A percentile compares a stretch with the other conserved stretches of the same genome.
Conservation (phyloP, 2,113 vertebrate species). For the Aspidoscelis tigris region DNA sequence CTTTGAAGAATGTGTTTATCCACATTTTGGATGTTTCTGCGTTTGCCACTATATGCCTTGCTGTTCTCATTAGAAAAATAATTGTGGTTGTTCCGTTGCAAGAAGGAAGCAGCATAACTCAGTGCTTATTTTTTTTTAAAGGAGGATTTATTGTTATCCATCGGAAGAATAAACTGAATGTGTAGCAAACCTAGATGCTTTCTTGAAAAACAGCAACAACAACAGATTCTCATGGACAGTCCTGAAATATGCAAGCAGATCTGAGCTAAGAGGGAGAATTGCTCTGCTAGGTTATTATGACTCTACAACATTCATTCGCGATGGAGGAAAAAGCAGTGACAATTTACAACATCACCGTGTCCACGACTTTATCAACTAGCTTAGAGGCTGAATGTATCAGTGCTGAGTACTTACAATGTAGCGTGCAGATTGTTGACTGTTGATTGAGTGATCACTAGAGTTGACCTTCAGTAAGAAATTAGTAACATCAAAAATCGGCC, state of each 20-base stretch:
- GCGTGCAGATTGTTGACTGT: slow-evolving; percentile 14
- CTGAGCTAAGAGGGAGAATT: background rate
- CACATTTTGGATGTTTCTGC: background rate
- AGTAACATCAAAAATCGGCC: slow-evolving; percentile 19
- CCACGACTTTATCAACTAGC: background rate
- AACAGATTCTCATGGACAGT: background rate
- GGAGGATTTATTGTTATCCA: slow-evolving; percentile 6
- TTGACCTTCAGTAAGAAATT: slow-evolving; percentile 36
- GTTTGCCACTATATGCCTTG: background rate
- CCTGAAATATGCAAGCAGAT: slow-evolving; percentile 4
- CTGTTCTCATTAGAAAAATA: slow-evolving; percentile 14
- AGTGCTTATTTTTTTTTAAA: slow-evolving; percentile 6
- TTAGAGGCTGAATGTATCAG: background rate
- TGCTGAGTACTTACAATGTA: background rate
- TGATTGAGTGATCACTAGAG: background rate
- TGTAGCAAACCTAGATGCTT: background rate
- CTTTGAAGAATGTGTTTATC: slow-evolving; percentile 5
- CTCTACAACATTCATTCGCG: no score
- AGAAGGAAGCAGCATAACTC: accelerated
- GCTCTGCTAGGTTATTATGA: background rate
- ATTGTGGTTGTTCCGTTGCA: background rate
- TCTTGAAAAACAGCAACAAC: background rate
- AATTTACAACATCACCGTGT: background rate
- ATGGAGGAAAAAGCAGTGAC: background rate
- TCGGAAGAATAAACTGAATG: slow-evolving; percentile 27